A percentile compares a stretch with the other conserved stretches of the same genome.
These are phyloP conservation scores for Sinocyclocheilus maitianheensis DNA, from an alignment of 2,113 vertebrate genomes.

Conservation along the genomic window DNA sequence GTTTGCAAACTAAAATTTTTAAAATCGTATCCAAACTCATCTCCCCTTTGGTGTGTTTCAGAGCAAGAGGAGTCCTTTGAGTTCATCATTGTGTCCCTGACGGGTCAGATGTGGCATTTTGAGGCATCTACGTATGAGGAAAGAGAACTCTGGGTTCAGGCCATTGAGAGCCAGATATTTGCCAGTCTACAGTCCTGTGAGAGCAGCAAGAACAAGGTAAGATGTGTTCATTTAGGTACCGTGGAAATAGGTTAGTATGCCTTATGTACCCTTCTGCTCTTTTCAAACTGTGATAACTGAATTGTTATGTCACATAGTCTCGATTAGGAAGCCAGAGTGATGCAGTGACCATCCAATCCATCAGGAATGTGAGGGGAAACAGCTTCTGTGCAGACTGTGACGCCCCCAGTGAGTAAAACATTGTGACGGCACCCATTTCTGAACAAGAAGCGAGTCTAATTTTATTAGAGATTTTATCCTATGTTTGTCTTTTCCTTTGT, in stretches of 20 bases:
- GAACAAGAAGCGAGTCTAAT: not conserved
- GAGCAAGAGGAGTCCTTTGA: constrained; percentile 96
- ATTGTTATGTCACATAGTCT: constrained; percentile 72
- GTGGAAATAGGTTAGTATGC: not conserved
- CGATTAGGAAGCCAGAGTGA: constrained; percentile 93
- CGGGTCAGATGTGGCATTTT: constrained; percentile 97
- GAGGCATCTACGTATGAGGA: constrained; percentile 92
- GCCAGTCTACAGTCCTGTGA: constrained; percentile 96
- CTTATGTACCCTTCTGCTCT: not conserved
- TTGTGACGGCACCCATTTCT: not conserved
- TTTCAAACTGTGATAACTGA: constrained; percentile 54
- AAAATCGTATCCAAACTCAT: not conserved
- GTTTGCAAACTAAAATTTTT: not conserved
- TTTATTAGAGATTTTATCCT: not conserved
- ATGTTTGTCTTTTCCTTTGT: not conserved
- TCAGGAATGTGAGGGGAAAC: constrained; percentile 92
- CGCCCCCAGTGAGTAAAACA: constrained; percentile 84
- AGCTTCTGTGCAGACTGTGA: constrained; percentile 98
- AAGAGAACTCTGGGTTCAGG: constrained; percentile 94
- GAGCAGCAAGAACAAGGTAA: constrained; percentile 95
- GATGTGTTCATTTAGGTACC: not conserved
- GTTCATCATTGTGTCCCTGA: constrained; percentile 94
- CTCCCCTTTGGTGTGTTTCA: constrained; percentile 67
- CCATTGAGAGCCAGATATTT: constrained; percentile 96
- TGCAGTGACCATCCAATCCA: constrained; percentile 90